These are phyloP conservation scores for Salvator merianae DNA, from an alignment of 2,113 vertebrate genomes.

Conservation along the genomic window DNA sequence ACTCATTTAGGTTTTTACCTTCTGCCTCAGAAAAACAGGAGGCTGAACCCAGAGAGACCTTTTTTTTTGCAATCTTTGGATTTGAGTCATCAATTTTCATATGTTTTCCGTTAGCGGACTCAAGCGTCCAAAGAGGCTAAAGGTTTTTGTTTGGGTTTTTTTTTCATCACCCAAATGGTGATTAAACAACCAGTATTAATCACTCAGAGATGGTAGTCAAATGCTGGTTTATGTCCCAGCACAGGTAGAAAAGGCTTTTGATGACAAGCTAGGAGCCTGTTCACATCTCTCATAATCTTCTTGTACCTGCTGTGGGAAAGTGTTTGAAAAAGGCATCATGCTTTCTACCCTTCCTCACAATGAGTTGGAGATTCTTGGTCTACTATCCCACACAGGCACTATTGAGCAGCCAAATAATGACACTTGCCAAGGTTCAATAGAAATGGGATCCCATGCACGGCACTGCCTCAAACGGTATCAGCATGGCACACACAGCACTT, in stretches of 20 bases:
- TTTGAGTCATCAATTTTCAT: conserved; percentile 26
- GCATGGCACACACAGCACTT: too few species aligned
- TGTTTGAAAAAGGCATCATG: background rate
- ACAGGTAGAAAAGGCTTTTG: background rate
- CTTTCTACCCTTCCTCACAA: background rate
- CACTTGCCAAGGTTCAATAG: background rate
- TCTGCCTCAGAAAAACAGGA: background rate
- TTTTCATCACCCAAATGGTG: background rate
- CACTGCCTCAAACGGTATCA: too few species aligned
- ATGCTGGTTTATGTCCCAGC: background rate
- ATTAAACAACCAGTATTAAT: conserved; percentile 5
- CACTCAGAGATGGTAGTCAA: conserved; percentile 21
- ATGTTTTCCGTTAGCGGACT: background rate
- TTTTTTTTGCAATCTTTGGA: background rate
- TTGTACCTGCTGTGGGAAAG: background rate
- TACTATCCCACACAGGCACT: background rate
- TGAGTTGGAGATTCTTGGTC: background rate
- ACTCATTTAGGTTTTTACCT: conserved; percentile 65
- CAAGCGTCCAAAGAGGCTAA: conserved; percentile 1
- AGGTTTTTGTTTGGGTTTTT: conserved; percentile 20
- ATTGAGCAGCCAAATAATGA: background rate
- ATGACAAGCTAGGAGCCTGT: background rate
- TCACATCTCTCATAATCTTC: background rate
- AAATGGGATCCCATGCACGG: too few species aligned
- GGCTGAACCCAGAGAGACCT: background rate